Evolutionary conservation across 1,140 invertebrate species (phyloP), one percentile per base, ranked within the genome.

Genomic region (Cydia splendana): DNA sequence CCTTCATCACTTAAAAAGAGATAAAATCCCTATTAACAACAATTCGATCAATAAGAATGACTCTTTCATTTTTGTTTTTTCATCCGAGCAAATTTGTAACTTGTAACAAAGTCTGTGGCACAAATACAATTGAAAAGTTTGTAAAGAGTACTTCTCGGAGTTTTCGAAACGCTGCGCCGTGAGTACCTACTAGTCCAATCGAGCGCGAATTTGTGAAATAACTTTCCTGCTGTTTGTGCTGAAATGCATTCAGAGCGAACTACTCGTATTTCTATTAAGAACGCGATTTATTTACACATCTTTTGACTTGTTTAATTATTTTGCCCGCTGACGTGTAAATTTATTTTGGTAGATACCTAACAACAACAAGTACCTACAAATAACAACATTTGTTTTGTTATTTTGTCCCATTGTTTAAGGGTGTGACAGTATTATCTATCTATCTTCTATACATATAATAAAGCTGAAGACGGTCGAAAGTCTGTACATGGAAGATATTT

Each of bases 121-220:
- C 53, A 71, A 71, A 71, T 71, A 71, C 67, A 38, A 71, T 71
- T 71, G 67, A 71, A 71, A 71, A 71, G 67, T 71, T 71, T 71
- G 30, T 18, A 71, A 38, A 71, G 15, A 53, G 67, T 71, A 71
- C 67, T 71, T 71, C 67, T 6, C 9, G 12, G 13, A 71, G 67
- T 71, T 71, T 18, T 71, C 67, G 13, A 30, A 38, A 38, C n/a
- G 34, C 34, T 42, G 34, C 34, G 65, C 65, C 65, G 30, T 38
- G 34, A 71, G 67, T 71, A 42, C 24, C 24, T 24, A 24, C 67
- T 71, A 10, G 34, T 12, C 67, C 67, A 71, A 71, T 71, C 67
- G 67, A 71, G 67, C 30, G 67, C 67, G 67, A 71, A 71, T 71
- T 71, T 71, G 67, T 71, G 67, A 71, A 71, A 71, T 71, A 71